Conservation (phyloP, 2,888 invertebrate species). For the Dendrolimus pini region DNA sequence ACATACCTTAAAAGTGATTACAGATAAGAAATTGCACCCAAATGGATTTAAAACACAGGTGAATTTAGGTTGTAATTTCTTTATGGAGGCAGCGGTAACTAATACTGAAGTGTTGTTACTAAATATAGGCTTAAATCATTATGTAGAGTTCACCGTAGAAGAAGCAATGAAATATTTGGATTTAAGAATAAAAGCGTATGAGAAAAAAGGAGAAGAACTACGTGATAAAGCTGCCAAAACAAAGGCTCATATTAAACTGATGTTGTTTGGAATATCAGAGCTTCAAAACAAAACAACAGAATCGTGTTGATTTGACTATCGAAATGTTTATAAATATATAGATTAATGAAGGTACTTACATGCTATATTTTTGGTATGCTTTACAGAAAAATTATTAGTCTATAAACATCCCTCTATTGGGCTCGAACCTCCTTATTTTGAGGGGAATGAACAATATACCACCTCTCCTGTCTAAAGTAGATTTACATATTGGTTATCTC, state of each 20-base stretch:
- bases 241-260: slow-evolving; percentile 87
- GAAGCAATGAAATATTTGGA: slow-evolving; percentile 85
- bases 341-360: too few relatives aligned
- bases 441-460: too few relatives aligned
- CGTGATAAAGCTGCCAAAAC: slow-evolving; percentile 81
- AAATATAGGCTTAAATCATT: slow-evolving; percentile 85
- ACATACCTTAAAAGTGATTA: slow-evolving; percentile 80
- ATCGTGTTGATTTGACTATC: neutral
- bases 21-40: slow-evolving; percentile 70
- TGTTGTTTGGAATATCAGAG: slow-evolving; percentile 82
- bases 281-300: slow-evolving; percentile 42
- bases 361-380: too few relatives aligned
- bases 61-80: slow-evolving; percentile 90
- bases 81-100: slow-evolving; percentile 84
- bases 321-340: too few relatives aligned
- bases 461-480: too few relatives aligned
- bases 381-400: too few relatives aligned
- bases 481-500: too few relatives aligned
- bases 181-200: slow-evolving; percentile 80
- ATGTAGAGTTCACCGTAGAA: slow-evolving; percentile 81
- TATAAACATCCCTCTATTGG: too few relatives aligned
- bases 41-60: slow-evolving; percentile 71
- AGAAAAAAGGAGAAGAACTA: slow-evolving; percentile 78
- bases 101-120: slow-evolving; percentile 81
- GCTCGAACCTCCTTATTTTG: too few relatives aligned